Evolutionary conservation across 2,113 vertebrate species (phyloP), one percentile per base, ranked within the genome.

Genomic region (Setophaga petechia): DNA sequence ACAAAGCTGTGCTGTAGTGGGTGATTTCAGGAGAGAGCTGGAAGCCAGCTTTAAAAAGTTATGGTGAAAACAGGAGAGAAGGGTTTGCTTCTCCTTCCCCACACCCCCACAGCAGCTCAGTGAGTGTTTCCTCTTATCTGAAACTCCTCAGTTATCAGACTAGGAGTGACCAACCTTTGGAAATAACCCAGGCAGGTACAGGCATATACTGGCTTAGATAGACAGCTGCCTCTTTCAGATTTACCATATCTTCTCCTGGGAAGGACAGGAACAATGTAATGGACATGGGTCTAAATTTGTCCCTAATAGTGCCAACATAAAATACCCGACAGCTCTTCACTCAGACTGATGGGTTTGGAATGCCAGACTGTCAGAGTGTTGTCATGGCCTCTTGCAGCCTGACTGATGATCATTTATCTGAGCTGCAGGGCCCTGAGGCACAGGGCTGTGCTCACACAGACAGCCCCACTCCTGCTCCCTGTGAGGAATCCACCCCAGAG

Each of bases 1-100:
- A 95, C 94, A 96, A 90, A 96, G 90, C 93, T 93, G 83, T 95
- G 88, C 76, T 84, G 65, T 59, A n/a, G 61, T 68, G 94, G 83
- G 93, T 94, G 93, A 95, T 88, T 91, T 91, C 77, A 83, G 93
- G 91, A 88, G 90, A 94, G 30, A 79, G 82, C 44, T 96, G 84
- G 80, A 93, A 90, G 82, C 35, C 69, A 79, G 73, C 83, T 91
- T 65, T 76, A 71, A 73, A 85, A 94, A 95, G 71, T 94, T 78
- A 41, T 46, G 58, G 17, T 46, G 62, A 82, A 89, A 76, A 33
- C 74, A 66, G 41, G 47, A 78, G 76, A n/a, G 66, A 69, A 74
- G 15, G 15, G 6, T 6, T 24, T 77, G 68, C 30, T 89, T 86
- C 79, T 89, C 27, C n/a, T 37, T 86, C 39, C 57, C 44, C 58